Evolutionary conservation across 1,140 invertebrate genomes (phyloP), one percentile per base, ranked within the genome.

Genomic region (Trichonephila inaurata): DNA sequence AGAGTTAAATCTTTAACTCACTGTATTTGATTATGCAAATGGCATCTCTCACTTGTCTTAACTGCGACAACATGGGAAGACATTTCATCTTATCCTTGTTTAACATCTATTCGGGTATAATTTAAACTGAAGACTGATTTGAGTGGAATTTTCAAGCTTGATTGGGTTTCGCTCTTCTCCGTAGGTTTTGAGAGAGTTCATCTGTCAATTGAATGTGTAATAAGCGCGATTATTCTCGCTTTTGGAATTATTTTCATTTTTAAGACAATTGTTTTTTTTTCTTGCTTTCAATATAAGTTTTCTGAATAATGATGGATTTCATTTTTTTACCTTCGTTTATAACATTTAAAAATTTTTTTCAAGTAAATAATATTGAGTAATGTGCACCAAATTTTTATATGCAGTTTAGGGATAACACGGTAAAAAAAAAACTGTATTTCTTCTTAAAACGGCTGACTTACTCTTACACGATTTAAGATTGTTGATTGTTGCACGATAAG

Each of bases 1-100:
- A 7, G 18, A 33, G 24, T 40, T 77, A 40, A 77, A 4, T 77
- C 72, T 64, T 64, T 77, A 28, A 28, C 72, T 77, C 72, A 12
- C 51, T 82, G 77, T 44, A 7, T 82, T 51, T 51, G 77, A 82
- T 82, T 83, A 83, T 83, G 82, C 82, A 83, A 40, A 87, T 87
- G 64, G 1, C 12, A 24, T 64, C 61, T 19, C 24, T 33, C 85
- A 64, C 18, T 64, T 87, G 24, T 87, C 58, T 19, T 0, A 33
- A 28, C 5, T 7, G 16, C 18, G 72, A 77, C 12, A 77, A 85
- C 82, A 60, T 85, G 82, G 21, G 82, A 85, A 58, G 82, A 85
- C 40, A 85, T 85, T 58, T 85, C 58, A 16, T 58, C 58, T 60
- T 85, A 60, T 60, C 58, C 58, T 58, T 85, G 82, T 85, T 60